phyloP scores from a whole-genome alignment of 2,113 vertebrate species.

The Puma concolor region DNA sequence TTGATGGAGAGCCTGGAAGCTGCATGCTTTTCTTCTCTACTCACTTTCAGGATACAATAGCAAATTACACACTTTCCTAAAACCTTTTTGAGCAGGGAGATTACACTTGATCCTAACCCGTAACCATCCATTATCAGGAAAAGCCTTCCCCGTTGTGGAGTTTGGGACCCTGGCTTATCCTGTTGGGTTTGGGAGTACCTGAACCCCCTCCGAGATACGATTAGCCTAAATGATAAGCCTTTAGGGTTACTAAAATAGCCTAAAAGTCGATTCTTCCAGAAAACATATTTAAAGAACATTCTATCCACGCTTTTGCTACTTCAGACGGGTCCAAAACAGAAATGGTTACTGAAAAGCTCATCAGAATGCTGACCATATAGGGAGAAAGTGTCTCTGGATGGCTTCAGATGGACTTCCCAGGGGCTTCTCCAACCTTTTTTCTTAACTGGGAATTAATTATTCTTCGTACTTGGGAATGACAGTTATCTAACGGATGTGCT shows the following conservation, averaged over 20 bases:
- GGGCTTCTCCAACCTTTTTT: neutral
- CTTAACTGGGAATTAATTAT: neutral
- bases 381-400: rapidly evolving
- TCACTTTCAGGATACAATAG: neutral
- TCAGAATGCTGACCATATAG: neutral
- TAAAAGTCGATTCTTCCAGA: neutral
- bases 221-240: neutral
- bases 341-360: neutral
- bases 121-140: neutral
- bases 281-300: neutral
- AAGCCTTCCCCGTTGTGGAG: neutral
- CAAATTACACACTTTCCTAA: neutral
- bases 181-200: neutral
- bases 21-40: neutral
- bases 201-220: neutral
- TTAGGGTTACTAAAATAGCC: neutral
- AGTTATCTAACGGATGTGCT: neutral
- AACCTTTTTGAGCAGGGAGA: neutral
- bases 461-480: neutral
- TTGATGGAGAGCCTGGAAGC: neutral
- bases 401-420: neutral
- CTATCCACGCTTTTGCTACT: neutral
- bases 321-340: neutral
- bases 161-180: neutral
- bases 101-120: neutral